These are phyloP conservation scores for Mycalesis mineus DNA, from an alignment of 2,888 invertebrate genomes.

Conservation along the genomic window DNA sequence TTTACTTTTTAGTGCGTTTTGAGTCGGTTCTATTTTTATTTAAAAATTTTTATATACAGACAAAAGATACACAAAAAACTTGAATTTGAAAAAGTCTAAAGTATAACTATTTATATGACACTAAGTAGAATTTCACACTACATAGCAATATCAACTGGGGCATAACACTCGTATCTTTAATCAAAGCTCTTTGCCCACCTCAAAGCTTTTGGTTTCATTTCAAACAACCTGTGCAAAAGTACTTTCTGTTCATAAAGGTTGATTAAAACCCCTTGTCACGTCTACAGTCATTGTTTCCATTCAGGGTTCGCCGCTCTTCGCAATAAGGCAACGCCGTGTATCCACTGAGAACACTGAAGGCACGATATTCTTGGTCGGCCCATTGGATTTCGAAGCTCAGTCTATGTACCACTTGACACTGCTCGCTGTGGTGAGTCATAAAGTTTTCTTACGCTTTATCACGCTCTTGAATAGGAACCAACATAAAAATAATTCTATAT, in stretches of 20 bases:
- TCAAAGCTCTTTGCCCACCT: conserved; percentile 8
- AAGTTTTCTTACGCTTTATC: conserved; percentile 27
- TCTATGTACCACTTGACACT: conserved; percentile 93
- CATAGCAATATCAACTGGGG: neutral
- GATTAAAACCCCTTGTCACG: conserved; percentile 26
- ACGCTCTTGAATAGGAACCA: too few species aligned
- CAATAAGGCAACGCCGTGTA: conserved; percentile 86
- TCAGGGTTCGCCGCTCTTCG: conserved; percentile 87
- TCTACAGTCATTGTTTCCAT: conserved; percentile 34
- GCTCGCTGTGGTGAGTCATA: conserved; percentile 92
- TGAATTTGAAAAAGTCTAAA: too few species aligned
- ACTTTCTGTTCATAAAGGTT: conserved; percentile 25
- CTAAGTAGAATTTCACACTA: neutral
- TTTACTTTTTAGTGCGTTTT: too few species aligned
- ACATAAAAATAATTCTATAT: too few species aligned
- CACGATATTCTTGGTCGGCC: conserved; percentile 85
- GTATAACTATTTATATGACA: too few species aligned
- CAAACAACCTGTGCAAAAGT: conserved; percentile 22
- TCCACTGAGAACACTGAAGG: conserved; percentile 88
- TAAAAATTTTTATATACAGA: too few species aligned
- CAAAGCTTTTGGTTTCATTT: conserved; percentile 14
- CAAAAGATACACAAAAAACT: too few species aligned
- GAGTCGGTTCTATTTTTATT: too few species aligned
- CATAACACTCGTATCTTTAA: conserved; percentile 4
- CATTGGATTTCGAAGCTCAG: conserved; percentile 92